Base-by-base conservation (phyloP, 2,113 vertebrate species). In the Phaethornis superciliosus region DNA sequence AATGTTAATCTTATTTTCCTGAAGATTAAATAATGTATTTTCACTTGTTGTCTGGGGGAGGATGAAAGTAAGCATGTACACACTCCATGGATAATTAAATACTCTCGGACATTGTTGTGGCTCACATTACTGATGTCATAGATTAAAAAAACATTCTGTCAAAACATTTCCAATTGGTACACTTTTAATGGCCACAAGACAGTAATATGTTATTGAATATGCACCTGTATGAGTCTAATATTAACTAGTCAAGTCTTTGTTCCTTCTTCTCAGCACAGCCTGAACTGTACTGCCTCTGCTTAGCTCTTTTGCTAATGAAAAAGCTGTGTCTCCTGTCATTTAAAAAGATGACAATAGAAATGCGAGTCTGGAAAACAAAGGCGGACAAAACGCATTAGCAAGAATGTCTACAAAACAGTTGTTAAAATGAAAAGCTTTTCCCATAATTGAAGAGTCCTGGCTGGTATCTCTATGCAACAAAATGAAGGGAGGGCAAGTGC, bases 371-470 rank as follows among this genome's bases (percentile, higher is more conserved):
- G 65, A 88, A 97, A 89, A 95, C 95, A 97, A 97, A 97, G 84
- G 55, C 18, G 0, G 52, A 89, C 71, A 88, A 93, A 95, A 95
- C 59, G 79, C 65, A 77, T 95, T 97, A 96, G 94, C 86, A 75
- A 59, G 81, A 95, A 95, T 85, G 93, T 87, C 68, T 94, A 96
- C 89, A 97, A 96, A 96, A 96, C 89, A 69, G 64, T 92, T 81
- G 92, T 96, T 96, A 95, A 95, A 97, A 91, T 82, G 52, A 84
- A 95, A 97, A 94, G 87, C 91, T 89, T 96, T 95, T 70, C 78
- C 89, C 69, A 22, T 93, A 97, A 97, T 96, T 96, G 91, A 96
- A 96, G 52, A 90, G 55, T 91, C 89, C 88, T 90, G 62, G 44
- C 67, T 95, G 94, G 81, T 95, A 72, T 46, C 77, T 87, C 44